Evolutionary conservation across 1,140 invertebrate genomes (phyloP), one percentile per base, ranked within the genome.

Genomic region (Gryon sp.): DNA sequence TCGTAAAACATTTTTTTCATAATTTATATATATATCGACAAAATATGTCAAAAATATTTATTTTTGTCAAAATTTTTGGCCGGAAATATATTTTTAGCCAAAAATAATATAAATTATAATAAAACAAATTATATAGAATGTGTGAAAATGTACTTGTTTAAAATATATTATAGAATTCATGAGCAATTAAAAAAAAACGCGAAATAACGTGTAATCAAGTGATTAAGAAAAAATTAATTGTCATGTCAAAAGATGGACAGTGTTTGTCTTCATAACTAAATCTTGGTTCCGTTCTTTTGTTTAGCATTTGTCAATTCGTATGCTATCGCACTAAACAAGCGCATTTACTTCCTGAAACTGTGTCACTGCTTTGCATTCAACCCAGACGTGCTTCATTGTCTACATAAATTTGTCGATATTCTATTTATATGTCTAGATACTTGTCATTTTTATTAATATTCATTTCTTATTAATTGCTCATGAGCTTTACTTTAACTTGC

Each of bases 401-500:
- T 55, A 66, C 34, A 65, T 65, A 65, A 43, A 66, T 66, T 66
- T 66, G 62, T 66, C 62, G 40, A 66, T 66, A 55, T 66, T 55
- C 28, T 66, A 26, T 55, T 55, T 66, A 36, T 15, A 5, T 15
- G n/a, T n/a, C n/a, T 26, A 55, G 32, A 43, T 52, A 41, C 18
- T 52, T 20, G 26, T 0, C 19, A 1, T 19, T 32, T 50, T 62
- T 50, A 50, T 50, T 32, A 40, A 30, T 41, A 50, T 50, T 50
- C 16, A 12, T 46, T 18, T 48, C 41, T 12, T n/a, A 6, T 11
- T 38, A 46, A 62, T 48, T 38, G 19, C 28, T 28, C 3, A 60
- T 60, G 20, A n/a, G n/a, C n/a, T n/a, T n/a, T n/a, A n/a, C n/a
- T n/a, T n/a, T n/a, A n/a, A n/a, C n/a, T n/a, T n/a, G n/a, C n/a